These are phyloP conservation scores for Diceros bicornis DNA, from an alignment of 2,797 vertebrate species.

Conservation along the genomic window DNA sequence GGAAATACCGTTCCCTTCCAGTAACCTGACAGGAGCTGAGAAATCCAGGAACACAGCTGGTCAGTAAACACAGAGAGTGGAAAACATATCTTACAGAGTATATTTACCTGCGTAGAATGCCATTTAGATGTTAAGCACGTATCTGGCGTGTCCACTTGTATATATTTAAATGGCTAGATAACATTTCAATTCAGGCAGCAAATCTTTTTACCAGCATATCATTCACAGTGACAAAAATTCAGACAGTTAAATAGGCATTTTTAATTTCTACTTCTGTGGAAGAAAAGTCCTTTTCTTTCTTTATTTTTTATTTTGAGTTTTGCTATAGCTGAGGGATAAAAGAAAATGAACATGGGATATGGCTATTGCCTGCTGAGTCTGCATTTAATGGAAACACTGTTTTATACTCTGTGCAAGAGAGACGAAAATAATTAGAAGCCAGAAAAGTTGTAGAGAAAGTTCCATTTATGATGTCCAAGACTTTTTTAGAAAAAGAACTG, in stretches of 20 bases:
- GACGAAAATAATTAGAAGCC: conserved; percentile 8
- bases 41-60: not conserved
- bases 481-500: not conserved
- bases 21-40: not conserved
- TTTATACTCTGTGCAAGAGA: not conserved
- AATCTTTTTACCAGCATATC: not conserved
- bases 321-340: not conserved
- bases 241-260: not conserved
- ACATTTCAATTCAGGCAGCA: conserved; percentile 13
- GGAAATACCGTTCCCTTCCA: not conserved
- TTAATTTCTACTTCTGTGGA: not conserved
- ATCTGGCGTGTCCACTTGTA: not conserved
- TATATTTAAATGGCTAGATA: not conserved
- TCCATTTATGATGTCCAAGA: not conserved
- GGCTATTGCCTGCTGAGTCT: not conserved
- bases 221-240: not conserved
- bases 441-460: not conserved
- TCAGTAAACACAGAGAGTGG: not conserved
- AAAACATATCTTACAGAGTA: not conserved
- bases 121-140: not conserved
- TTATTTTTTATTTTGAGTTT: conserved; percentile 1
- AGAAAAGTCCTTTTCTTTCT: not conserved
- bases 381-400: conserved; percentile 19
- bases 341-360: not conserved
- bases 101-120: not conserved